Base-by-base conservation (phyloP, 2,888 invertebrate species). In the Epinotia demarniana region DNA sequence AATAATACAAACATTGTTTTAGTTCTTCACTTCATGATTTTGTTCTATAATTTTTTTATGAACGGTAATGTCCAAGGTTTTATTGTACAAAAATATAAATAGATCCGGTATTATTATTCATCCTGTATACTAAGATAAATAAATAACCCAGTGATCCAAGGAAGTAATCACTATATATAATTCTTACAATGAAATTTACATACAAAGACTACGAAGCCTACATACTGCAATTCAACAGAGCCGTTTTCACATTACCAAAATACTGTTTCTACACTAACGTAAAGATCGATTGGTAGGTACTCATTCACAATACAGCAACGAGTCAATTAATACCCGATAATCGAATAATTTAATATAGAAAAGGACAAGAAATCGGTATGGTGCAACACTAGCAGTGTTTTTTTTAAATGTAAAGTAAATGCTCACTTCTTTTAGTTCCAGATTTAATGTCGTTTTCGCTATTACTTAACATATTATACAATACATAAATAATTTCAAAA, bases 261-360 rank as follows among this genome's bases (percentile, higher is more conserved):
- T 92, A 93, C 92, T 93, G 92, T 82, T 90, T 87, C 89, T 91
- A 92, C 82, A 84, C 89, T 88, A 89, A 87, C 83, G 82, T 88
- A 86, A 88, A 85, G 84, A 88, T 87, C 84, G 84, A 87, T 86
- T 89, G 87, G 85, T 88, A 86, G 87, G 85, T 88, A 86, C 78
- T 85, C 85, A 88, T 89, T 88, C 89, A 90, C 86, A 87, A 83
- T 85, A 86, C 80, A 85, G 85, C 87, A 86, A 87, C 84, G 86
- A 89, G 85, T 86, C 84, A 87, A 87, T 84, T 86, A 82, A 76
- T 85, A 85, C 85, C 80, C 83, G 82, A 83, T 79, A 82, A 85
- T 85, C 83, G 84, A 85, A 87, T 89, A 88, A 87, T 86, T 89
- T 87, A 88, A 82, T 85, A 76, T 84, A 85, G 86, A 90, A 91